A percentile compares a stretch with the other conserved stretches of the same genome.
Evolutionary conservation across 2,113 vertebrate genomes (phyloP).

Genomic region (Oxyruncus cristatus): DNA sequence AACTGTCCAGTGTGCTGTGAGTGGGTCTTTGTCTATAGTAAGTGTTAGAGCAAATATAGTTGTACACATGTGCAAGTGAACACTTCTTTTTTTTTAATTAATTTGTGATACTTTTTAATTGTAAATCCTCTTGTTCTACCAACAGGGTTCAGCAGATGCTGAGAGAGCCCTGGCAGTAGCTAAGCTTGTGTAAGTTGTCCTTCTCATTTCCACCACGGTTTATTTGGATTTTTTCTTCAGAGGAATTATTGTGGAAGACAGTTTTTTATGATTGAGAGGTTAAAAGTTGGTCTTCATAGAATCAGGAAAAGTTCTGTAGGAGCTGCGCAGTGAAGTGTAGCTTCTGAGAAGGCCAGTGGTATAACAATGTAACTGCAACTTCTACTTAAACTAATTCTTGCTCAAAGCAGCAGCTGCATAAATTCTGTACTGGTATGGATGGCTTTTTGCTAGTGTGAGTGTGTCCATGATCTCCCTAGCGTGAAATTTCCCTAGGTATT

Average conservation of each 20-base stretch:
- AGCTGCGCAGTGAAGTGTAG: background rate
- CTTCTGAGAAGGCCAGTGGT: background rate
- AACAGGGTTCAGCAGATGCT: conserved; percentile 91
- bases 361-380: background rate
- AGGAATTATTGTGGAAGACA: background rate
- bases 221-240: background rate
- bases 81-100: background rate
- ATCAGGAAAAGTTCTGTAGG: background rate
- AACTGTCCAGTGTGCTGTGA: background rate
- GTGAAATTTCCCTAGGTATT: background rate
- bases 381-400: background rate
- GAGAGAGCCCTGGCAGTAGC: conserved; percentile 90
- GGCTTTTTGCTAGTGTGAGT: background rate
- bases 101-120: background rate
- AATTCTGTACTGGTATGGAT: background rate
- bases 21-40: background rate
- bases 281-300: background rate
- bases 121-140: conserved; percentile 8
- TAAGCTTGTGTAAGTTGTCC: conserved; percentile 87
- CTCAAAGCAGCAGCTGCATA: background rate
- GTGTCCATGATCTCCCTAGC: background rate
- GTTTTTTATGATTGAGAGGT: background rate
- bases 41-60: background rate
- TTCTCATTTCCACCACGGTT: background rate
- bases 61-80: background rate